Evolutionary conservation across 2,797 vertebrate genomes (phyloP), one percentile per base, ranked within the genome.

Genomic region (Geotrypetes seraphini): DNA sequence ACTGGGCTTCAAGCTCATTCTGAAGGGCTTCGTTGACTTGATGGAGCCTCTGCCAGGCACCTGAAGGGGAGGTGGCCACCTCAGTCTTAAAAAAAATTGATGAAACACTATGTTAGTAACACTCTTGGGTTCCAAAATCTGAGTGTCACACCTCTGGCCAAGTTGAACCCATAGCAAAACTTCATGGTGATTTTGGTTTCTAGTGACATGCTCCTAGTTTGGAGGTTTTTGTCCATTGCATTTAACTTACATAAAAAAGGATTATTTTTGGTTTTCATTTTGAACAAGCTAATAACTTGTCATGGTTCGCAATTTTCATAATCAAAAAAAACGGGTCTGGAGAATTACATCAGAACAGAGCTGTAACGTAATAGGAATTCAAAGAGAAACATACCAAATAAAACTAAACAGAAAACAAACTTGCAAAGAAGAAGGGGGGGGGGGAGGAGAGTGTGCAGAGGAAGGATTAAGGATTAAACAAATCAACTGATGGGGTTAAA

Each of bases 61-160:
- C 80, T 66, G 79, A 84, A 13, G 86, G 79, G 32, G 89, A 85
- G 34, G 86, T 62, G 63, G 88, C 75, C 57, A 86, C 79, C 69
- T 89, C 76, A 73, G 77, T 91, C 94, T 99, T 97, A 86, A 93
- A 97, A n/a, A 76, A 97, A 86, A 97, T 89, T 69, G 84, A 91
- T 83, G 83, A 89, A 71, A 99, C 69, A 93, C 50, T 70, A 76
- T 57, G 76, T 97, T 96, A 93, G 85, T 88, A 78, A 87, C 71
- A 87, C 70, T 73, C 76, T 69, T 66, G 76, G n/a, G 55, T 49
- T 80, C 63, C 60, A 75, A 57, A 60, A 69, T 79, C 75, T 80
- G 85, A 92, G 88, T 84, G 82, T 87, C 91, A 95, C 88, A 90
- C 87, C 92, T 93, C 88, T 63, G 82, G 76, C 75, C 68, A 73